phyloP scores from a whole-genome alignment of 2,113 vertebrate species.

The Oreamnos americanus region DNA sequence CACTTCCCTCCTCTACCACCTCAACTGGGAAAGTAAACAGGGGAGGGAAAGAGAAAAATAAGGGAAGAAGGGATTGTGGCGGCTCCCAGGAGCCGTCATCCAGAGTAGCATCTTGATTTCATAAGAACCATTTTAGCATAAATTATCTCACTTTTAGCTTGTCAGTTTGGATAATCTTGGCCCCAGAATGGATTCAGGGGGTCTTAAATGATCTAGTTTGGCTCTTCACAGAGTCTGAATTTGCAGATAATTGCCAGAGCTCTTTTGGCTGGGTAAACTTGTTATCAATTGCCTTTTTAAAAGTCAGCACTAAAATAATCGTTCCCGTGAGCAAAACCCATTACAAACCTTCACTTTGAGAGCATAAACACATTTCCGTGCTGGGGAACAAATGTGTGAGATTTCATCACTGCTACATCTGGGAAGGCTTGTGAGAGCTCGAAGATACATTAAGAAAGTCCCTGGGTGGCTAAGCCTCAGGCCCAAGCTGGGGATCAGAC shows the following conservation, averaged over 20 bases:
- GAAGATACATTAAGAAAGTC: not conserved
- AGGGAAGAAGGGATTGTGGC: not conserved
- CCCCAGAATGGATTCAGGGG: slow-evolving; percentile 52
- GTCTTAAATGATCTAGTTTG: slow-evolving; percentile 65
- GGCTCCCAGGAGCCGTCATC: not conserved
- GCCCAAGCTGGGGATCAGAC: not conserved
- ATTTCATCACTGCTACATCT: slow-evolving; percentile 39
- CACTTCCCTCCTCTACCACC: not conserved
- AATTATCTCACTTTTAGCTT: slow-evolving; percentile 60
- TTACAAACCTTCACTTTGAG: slow-evolving; percentile 59
- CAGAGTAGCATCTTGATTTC: slow-evolving; percentile 51
- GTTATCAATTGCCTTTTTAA: slow-evolving; percentile 67
- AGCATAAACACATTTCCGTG: slow-evolving; percentile 50
- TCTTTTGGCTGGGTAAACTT: slow-evolving; percentile 66
- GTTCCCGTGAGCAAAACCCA: slow-evolving; percentile 67
- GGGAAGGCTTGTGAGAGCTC: not conserved
- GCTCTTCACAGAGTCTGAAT: slow-evolving; percentile 59
- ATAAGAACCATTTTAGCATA: slow-evolving; percentile 49
- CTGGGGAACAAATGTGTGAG: slow-evolving; percentile 4
- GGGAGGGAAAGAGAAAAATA: not conserved
- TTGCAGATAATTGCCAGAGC: slow-evolving; percentile 63
- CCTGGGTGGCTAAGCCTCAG: not conserved
- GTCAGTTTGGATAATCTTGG: slow-evolving; percentile 66
- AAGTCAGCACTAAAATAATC: slow-evolving; percentile 69
- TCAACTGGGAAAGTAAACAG: not conserved